Base-by-base conservation (phyloP, 2,113 vertebrate genomes). In the Speoplatyrhinus poulsoni region DNA sequence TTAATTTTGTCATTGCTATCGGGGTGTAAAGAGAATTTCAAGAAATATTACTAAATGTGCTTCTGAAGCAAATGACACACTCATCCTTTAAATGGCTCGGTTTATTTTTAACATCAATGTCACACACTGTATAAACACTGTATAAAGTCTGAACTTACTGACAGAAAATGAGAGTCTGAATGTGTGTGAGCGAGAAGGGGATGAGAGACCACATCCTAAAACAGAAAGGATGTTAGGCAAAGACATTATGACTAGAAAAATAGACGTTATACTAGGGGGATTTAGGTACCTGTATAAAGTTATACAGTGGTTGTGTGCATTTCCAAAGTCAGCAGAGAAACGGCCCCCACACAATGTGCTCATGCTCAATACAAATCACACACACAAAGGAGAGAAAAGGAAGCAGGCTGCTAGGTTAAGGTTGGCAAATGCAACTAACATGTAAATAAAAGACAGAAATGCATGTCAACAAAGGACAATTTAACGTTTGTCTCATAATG, bases 271-370 rank as follows among this genome's bases (percentile, higher is more conserved):
- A 66, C 32, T 53, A 41, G 32, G 26, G 48, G 55, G 57, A 46
- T 70, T 65, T 46, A 26, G 60, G 63, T 57, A 56, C 65, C 60
- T 82, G 65, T 62, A 63, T 13, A 9, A 41, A 52, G 15, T 47
- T n/a, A 50, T 75, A 85, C 73, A 70, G 60, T 60, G 59, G 55
- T 63, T 68, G 48, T 58, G 56, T 76, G 75, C 76, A 56, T 68
- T 63, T 53, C 15, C 15, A 69, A 12, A 66, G 59, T 69, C 63
- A 71, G 79, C 77, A 76, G 67, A 76, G 75, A 83, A 88, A 83
- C 76, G 48, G 19, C 49, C 65, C 4, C 62, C 58, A 75, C 67
- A 89, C 86, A 89, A 86, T 83, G 83, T 67, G 73, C 88, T 88
- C 76, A 83, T 84, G 47, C 69, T 88, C 58, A 86, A 82, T 72